Evolutionary conservation across 2,888 invertebrate genomes (phyloP), one percentile per base, ranked within the genome.

Genomic region (Tromatobia lineatoria): DNA sequence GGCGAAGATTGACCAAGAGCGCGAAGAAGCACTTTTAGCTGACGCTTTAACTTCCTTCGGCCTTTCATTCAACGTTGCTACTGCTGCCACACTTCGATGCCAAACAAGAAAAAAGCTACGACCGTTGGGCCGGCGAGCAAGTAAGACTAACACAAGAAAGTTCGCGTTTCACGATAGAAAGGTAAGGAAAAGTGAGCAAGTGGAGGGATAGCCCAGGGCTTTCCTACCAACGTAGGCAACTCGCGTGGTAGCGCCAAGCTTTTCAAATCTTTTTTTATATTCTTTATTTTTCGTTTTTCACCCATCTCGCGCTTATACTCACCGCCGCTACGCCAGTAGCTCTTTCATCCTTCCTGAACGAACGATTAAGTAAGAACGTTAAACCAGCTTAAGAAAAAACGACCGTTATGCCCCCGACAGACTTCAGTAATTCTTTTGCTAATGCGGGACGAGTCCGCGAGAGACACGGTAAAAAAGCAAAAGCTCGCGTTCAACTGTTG

Each of bases 381-480:
- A 89, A 89, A 87, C 89, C 87, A 84, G 87, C 88, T 86, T 87
- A 89, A 87, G 87, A 85, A 86, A 86, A 82, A 83, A n/a, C n/a
- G 86, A 86, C 84, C 85, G 77, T 85, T 67, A 75, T 61, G 47
- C 61, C 69, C 71, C 57, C 54, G 47, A 64, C 82, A 85, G 85
- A 87, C 87, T 91, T 88, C 86, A 88, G 86, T 89, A 91, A 91
- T 90, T 91, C 90, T 87, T 89, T 89, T 88, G 89, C 88, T 91
- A 91, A 91, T 91, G 90, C 90, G 82, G 73, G 61, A 79, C 81
- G 77, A 86, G 79, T 82, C 78, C 74, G 57, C 66, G 18, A 67
- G 61, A 52, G 57, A 18, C 78, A 66, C 54, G 52, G 52, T 42
- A 29, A 70, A 79, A 74, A 52, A 57, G 34, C 7, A 86, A 77